A percentile compares a stretch with the other conserved stretches of the same genome.
These are phyloP conservation scores for Hyperoodon ampullatus DNA, from an alignment of 2,113 vertebrate species.

Conservation along the genomic window DNA sequence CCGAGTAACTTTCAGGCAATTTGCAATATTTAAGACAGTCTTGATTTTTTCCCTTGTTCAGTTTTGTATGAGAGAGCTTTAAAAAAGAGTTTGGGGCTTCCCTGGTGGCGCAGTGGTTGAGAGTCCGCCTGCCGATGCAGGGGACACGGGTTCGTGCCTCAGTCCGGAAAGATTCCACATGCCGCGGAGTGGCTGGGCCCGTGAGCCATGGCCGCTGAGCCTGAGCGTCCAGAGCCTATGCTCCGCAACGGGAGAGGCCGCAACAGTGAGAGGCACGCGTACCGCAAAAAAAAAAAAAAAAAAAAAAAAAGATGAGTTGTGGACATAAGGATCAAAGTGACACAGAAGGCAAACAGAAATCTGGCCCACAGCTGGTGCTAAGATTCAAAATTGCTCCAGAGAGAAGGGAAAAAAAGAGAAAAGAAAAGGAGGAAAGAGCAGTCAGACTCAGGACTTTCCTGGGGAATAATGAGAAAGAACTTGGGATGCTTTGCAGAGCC, in stretches of 20 bases:
- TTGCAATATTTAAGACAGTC: background rate
- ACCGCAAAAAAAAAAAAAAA: too few species aligned
- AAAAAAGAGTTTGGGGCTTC: background rate
- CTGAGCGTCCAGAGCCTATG: too few species aligned
- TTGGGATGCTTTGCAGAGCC: background rate
- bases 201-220: too few species aligned
- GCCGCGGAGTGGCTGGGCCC: too few species aligned
- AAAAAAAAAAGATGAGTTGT: background rate
- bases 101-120: too few species aligned
- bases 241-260: too few species aligned
- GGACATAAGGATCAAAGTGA: background rate
- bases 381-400: background rate
- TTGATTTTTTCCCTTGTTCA: background rate
- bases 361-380: background rate
- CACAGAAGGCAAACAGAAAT: background rate
- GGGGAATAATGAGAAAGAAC: background rate
- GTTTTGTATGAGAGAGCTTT: background rate
- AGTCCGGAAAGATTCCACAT: too few species aligned
- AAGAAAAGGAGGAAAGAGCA: background rate
- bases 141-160: too few species aligned
- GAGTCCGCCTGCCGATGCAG: too few species aligned
- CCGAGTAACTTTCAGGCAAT: background rate
- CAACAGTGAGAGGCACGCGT: too few species aligned
- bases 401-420: background rate
- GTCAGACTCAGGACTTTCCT: background rate